Evolutionary conservation across 2,888 invertebrate genomes (phyloP), one percentile per base, ranked within the genome.

Genomic region (Habrosyne pyritoides): DNA sequence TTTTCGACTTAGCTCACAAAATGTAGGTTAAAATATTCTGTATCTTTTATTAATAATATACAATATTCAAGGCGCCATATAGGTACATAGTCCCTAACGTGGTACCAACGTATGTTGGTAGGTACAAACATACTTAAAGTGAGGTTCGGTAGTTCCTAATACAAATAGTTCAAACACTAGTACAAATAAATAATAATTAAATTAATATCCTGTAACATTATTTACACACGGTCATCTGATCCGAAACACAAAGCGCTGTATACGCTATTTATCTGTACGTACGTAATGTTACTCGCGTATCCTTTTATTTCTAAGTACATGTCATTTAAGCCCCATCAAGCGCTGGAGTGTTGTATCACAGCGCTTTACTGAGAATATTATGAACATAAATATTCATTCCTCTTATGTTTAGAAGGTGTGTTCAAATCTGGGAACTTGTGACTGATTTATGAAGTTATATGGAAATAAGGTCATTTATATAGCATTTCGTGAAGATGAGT

Each of bases 281-380:
- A 30, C 28, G 50, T 50, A 50, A 50, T 50, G 50, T 30, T 18
- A 28, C 21, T 28, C 54, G 24, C 50, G 18, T 24, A 57, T 49
- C 51, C 60, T 60, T 63, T 59, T 57, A 59, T 60, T 53, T 52
- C 12, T 50, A 54, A 64, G 58, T 22, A 36, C n/a, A 48, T 26
- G 46, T 47, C 56, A 64, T 62, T 64, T 55, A 55, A 56, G 49
- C 30, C 54, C 60, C 59, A 62, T 67, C 65, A 60, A 53, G 42
- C 21, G 53, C 42, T 55, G 63, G 60, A 59, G 63, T 52, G 61
- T 52, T 64, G 59, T 55, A 60, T 64, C 56, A 50, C 52, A 49
- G 59, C 49, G 54, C 52, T 24, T 53, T 52, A 55, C 52, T 56
- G 51, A 55, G 52, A 56, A 57, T 56, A 55, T 21, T 53, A 50